Percentiles rank a stretch among this genome's conserved stretches.
These are phyloP conservation scores for Limanda limanda DNA, from an alignment of 2,113 vertebrate genomes.

Conservation along the genomic window DNA sequence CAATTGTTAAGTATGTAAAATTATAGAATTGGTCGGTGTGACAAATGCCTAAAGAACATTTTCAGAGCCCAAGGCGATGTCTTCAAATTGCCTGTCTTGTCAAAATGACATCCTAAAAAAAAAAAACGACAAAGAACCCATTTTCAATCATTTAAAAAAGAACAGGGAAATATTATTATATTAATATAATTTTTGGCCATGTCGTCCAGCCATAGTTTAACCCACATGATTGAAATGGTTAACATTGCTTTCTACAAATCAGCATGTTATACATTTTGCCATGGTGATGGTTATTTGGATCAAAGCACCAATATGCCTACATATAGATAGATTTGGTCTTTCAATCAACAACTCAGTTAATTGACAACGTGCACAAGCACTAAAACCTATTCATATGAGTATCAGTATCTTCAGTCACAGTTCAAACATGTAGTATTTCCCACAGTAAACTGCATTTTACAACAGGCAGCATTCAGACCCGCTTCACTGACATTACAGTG, in stretches of 20 bases:
- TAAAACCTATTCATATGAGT: not conserved
- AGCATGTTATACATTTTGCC: not conserved
- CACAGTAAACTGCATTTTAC: slow-evolving; percentile 11
- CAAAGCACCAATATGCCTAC: not conserved
- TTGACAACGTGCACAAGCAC: not conserved
- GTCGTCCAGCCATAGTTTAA: too few species aligned
- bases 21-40: not conserved
- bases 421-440: not conserved
- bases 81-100: too few species aligned
- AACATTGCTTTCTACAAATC: not conserved
- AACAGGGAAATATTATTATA: not conserved
- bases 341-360: not conserved
- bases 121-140: too few species aligned
- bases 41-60: not conserved
- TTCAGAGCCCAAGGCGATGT: too few species aligned
- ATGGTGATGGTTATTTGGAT: not conserved
- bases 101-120: too few species aligned
- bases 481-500: slow-evolving; percentile 26
- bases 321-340: not conserved
- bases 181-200: not conserved
- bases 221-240: not conserved
- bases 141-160: too few species aligned
- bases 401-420: not conserved
- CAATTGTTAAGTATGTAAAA: not conserved
- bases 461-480: slow-evolving; percentile 24